phyloP scores from a whole-genome alignment of 2,888 invertebrate genomes.

The Caenorhabditis sp. region DNA sequence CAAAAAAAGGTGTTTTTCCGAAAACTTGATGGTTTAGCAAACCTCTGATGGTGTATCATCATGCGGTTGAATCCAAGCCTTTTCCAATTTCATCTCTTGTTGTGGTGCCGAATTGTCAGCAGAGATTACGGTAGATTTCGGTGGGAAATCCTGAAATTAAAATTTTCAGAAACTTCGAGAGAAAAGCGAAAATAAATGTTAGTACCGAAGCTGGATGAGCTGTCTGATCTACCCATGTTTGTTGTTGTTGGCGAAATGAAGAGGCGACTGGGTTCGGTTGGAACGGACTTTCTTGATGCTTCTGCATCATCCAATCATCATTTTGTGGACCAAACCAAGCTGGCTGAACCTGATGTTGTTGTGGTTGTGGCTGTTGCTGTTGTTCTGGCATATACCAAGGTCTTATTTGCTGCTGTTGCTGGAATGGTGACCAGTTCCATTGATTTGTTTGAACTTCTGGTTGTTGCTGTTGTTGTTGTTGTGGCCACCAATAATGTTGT shows the following conservation, averaged over 20 bases:
- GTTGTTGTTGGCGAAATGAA: conserved; percentile 2
- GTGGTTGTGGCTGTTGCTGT: not conserved
- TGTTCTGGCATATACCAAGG: conserved; percentile 23
- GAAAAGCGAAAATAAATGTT: not conserved
- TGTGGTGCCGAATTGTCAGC: conserved; percentile 3
- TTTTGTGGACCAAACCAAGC: conserved; percentile 10
- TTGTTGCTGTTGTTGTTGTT: not conserved
- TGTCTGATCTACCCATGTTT: conserved; percentile 10
- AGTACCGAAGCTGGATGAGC: conserved; percentile 1
- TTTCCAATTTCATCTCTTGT: not conserved
- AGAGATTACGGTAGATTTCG: conserved; percentile 16
- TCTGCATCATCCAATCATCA: conserved; percentile 28
- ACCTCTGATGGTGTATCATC: not conserved
- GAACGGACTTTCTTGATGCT: conserved; percentile 22
- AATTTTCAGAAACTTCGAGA: not conserved
- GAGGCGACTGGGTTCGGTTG: conserved; percentile 34
- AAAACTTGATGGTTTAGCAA: too few species aligned
- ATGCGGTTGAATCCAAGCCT: conserved; percentile 12
- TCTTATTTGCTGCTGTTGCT: not conserved
- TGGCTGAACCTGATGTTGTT: not conserved
- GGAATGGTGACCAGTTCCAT: conserved; percentile 8
- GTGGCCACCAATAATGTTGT: not conserved
- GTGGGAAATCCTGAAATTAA: not conserved
- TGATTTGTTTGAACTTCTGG: not conserved
- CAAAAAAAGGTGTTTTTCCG: too few species aligned